These are phyloP conservation scores for Arrhamphus sclerolepis DNA, from an alignment of 2,797 vertebrate species.

Conservation along the genomic window DNA sequence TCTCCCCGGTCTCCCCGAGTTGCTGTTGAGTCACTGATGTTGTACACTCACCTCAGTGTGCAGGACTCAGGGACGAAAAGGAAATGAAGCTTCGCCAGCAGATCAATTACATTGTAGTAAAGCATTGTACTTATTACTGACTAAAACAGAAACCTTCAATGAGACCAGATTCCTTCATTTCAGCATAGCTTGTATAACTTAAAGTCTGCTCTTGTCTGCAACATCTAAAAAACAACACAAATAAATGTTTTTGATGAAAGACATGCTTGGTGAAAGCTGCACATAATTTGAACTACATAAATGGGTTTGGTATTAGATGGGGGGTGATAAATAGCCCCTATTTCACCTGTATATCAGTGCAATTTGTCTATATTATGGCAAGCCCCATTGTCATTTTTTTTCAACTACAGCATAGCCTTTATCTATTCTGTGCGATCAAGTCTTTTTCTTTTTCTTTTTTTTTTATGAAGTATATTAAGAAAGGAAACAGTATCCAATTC, in stretches of 20 bases:
- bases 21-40: constrained; percentile 30
- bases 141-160: constrained; percentile 25
- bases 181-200: constrained; percentile 3
- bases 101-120: constrained; percentile 56
- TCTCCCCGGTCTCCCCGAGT: constrained; percentile 30
- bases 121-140: constrained; percentile 53
- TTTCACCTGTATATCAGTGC: constrained; percentile 33
- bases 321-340: constrained; percentile 36
- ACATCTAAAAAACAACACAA: neutral
- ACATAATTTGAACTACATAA: constrained; percentile 27
- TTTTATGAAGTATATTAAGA: neutral
- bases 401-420: constrained; percentile 2
- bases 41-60: constrained; percentile 31
- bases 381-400: constrained; percentile 30
- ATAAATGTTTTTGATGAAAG: neutral
- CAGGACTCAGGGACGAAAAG: constrained; percentile 31
- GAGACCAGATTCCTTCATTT: constrained; percentile 23
- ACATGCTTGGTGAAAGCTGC: neutral
- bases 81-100: constrained; percentile 39
- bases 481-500: too few relatives aligned
- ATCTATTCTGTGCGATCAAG: constrained; percentile 17
- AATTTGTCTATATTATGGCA: constrained; percentile 48
- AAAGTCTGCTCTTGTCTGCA: neutral
- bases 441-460: too few relatives aligned
- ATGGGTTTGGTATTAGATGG: constrained; percentile 20